Percentiles rank a stretch among this genome's conserved stretches.
Conservation (phyloP, 1,140 invertebrate genomes). For the Sminthurinus signatus region DNA sequence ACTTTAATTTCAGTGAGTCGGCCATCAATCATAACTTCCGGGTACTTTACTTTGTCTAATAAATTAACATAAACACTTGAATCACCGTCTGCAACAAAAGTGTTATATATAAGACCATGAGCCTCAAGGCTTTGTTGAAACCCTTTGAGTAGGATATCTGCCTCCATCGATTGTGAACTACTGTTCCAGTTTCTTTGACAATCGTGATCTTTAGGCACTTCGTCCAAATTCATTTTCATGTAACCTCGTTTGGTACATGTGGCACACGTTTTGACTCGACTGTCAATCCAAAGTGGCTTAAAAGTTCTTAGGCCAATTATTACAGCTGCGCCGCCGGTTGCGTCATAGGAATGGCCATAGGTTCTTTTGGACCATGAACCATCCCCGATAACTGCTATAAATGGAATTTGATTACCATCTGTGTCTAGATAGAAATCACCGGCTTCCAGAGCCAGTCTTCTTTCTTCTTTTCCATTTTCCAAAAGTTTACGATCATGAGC, state of each 20-base stretch:
- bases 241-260: slow-evolving; percentile 5
- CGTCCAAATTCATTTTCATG: neutral
- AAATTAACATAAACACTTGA: slow-evolving; percentile 2
- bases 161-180: slow-evolving; percentile 21
- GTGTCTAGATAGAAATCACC: neutral
- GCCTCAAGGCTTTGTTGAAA: slow-evolving; percentile 10
- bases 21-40: neutral
- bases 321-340: slow-evolving; percentile 24
- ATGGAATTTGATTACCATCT: slow-evolving; percentile 10
- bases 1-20: neutral
- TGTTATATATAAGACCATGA: slow-evolving; percentile 8
- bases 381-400: slow-evolving; percentile 25
- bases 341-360: slow-evolving; percentile 32
- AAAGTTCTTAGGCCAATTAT: slow-evolving; percentile 19
- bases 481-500: neutral
- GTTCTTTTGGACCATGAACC: slow-evolving; percentile 30
- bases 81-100: slow-evolving; percentile 19
- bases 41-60: neutral
- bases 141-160: slow-evolving; percentile 14
- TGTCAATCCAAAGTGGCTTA: slow-evolving; percentile 21
- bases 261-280: slow-evolving; percentile 15
- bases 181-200: slow-evolving; percentile 20
- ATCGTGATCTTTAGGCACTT: slow-evolving; percentile 4
- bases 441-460: slow-evolving; percentile 6
- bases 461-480: slow-evolving; percentile 8